These are phyloP conservation scores for Tringa solitaria DNA, from an alignment of 2,113 vertebrate genomes.

Conservation along the genomic window DNA sequence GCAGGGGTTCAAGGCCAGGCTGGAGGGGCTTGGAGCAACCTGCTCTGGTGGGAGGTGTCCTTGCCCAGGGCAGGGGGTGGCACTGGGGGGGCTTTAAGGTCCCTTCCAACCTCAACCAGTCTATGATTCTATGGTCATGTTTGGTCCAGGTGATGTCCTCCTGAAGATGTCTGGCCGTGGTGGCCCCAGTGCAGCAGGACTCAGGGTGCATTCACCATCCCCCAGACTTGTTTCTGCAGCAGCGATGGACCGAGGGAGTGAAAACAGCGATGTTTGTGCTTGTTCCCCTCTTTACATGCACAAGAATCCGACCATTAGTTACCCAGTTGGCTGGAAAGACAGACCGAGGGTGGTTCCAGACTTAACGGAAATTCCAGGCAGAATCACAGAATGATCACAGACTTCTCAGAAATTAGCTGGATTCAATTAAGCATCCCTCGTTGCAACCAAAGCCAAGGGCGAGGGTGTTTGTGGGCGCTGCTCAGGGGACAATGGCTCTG, in stretches of 20 bases:
- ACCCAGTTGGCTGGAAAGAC: background rate
- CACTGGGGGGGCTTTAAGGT: too few species aligned
- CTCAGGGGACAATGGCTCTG: background rate
- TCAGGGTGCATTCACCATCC: fast-evolving
- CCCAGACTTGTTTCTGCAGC: background rate
- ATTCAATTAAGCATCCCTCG: background rate
- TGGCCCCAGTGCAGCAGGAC: too few species aligned
- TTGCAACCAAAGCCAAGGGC: background rate
- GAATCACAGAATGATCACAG: too few species aligned
- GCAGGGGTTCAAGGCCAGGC: background rate
- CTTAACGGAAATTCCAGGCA: background rate
- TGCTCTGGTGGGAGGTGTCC: too few species aligned
- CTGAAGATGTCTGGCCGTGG: too few species aligned
- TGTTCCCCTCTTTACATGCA: fast-evolving
- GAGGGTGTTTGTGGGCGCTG: background rate
- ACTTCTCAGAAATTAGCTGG: background rate
- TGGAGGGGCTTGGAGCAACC: too few species aligned
- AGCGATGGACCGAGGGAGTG: background rate
- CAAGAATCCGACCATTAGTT: too few species aligned
- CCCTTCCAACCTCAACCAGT: too few species aligned
- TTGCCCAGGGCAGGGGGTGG: too few species aligned
- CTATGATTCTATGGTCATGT: too few species aligned
- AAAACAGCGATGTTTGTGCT: background rate
- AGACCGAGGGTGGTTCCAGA: background rate
- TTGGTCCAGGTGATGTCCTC: background rate